Conservation (phyloP, 92 coral and sea anemone genomes). For the Paramuricea clavata region DNA sequence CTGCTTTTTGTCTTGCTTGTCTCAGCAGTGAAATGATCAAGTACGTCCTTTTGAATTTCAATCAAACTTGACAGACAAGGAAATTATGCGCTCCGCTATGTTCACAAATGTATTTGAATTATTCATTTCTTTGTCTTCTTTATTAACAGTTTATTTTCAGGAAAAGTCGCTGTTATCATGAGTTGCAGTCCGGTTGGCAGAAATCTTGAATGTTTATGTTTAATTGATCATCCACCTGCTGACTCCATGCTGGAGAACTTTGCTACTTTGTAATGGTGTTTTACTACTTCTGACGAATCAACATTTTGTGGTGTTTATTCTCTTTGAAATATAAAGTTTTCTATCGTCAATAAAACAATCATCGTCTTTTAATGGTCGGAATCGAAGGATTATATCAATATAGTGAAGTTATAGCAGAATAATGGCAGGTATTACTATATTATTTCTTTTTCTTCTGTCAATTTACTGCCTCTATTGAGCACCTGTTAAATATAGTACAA, state of each 20-base stretch:
- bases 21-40: not conserved
- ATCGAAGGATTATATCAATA: not conserved
- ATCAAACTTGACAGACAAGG: not conserved
- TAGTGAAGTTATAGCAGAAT: not conserved
- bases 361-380: not conserved
- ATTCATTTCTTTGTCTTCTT: not conserved
- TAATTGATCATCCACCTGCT: not conserved
- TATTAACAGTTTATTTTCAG: too few species aligned
- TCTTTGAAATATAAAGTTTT: too few species aligned
- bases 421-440: constrained; percentile 8
- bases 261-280: not conserved
- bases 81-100: not conserved
- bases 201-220: not conserved
- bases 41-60: not conserved
- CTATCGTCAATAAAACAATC: too few species aligned
- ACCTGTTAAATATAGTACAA: not conserved
- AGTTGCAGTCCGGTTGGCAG: not conserved
- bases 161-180: not conserved
- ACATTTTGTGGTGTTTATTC: not conserved
- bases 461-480: not conserved
- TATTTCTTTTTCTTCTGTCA: not conserved
- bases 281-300: not conserved
- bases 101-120: not conserved
- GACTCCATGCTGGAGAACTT: not conserved
- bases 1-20: not conserved